Evolutionary conservation across 2,113 vertebrate species (phyloP).

Genomic region (Capreolus pygargus): DNA sequence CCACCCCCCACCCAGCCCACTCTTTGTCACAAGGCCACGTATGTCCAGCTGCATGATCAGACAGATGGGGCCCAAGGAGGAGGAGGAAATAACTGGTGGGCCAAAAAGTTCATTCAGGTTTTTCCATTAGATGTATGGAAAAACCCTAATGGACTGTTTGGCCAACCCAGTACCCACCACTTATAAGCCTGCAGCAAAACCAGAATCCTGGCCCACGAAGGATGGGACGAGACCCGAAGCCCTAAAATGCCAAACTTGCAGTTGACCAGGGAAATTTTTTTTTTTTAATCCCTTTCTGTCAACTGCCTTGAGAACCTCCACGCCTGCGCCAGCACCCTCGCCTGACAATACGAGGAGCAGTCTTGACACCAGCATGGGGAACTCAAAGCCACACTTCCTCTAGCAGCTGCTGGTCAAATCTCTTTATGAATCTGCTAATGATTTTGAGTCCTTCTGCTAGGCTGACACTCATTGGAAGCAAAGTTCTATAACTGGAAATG

Average conservation of each 20-base stretch:
- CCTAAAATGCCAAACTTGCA: neutral
- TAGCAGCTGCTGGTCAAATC: neutral
- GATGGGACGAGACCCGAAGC: neutral
- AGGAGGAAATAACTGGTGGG: neutral
- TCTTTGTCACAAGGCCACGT: neutral
- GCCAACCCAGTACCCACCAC: neutral
- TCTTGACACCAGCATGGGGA: rapidly evolving
- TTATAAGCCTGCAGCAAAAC: neutral
- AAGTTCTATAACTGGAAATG: neutral
- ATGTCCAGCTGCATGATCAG: neutral
- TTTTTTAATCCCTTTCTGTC: neutral
- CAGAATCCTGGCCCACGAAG: neutral
- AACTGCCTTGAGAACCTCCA: neutral
- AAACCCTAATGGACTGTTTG: neutral
- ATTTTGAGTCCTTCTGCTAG: neutral
- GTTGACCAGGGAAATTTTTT: neutral
- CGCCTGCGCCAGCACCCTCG: neutral
- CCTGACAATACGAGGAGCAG: neutral
- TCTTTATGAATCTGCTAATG: slow-evolving; percentile 24
- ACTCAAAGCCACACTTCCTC: neutral
- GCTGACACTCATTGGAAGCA: neutral
- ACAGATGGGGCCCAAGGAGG: neutral
- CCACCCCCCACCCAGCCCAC: rapidly evolving
- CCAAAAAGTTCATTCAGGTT: neutral
- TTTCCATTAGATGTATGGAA: neutral